phyloP scores from a whole-genome alignment of 2,113 vertebrate species.

The Phoxinus phoxinus region DNA sequence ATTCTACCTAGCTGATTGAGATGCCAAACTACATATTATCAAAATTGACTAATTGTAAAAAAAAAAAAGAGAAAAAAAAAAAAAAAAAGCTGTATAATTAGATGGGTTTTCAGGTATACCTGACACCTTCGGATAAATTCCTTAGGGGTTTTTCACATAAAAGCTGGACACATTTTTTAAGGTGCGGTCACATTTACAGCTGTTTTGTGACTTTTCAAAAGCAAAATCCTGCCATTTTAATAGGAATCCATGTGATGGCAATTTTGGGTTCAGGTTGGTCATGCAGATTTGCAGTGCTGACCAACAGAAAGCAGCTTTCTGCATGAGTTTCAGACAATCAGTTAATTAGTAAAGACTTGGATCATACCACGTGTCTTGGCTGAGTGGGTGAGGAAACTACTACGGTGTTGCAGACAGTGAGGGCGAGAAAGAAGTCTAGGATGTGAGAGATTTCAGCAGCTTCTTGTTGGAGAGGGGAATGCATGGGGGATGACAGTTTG shows the following conservation, averaged over 20 bases:
- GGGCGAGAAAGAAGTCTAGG: constrained; percentile 90
- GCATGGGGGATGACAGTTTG: constrained; percentile 70
- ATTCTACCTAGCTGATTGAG: no score
- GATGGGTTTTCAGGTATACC: no score
- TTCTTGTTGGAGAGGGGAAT: constrained; percentile 45
- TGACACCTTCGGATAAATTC: no score
- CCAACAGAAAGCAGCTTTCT: neutral
- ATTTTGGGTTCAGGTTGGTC: neutral
- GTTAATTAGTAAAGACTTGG: neutral
- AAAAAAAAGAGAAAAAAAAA: no score
- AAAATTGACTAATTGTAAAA: no score
- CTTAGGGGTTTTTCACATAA: no score
- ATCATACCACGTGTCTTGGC: constrained; percentile 78
- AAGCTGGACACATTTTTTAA: neutral
- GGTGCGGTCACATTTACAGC: neutral
- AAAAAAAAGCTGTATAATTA: no score
- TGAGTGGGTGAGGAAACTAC: constrained; percentile 87
- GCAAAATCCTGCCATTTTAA: neutral
- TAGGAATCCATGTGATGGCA: neutral
- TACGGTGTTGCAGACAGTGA: constrained; percentile 93
- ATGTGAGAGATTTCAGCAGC: constrained; percentile 78
- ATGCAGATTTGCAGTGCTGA: neutral
- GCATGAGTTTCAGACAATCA: constrained; percentile 1
- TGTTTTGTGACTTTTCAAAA: neutral
- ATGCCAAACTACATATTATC: no score